These are phyloP conservation scores for Mycteria americana DNA, from an alignment of 2,797 vertebrate genomes.

Conservation along the genomic window DNA sequence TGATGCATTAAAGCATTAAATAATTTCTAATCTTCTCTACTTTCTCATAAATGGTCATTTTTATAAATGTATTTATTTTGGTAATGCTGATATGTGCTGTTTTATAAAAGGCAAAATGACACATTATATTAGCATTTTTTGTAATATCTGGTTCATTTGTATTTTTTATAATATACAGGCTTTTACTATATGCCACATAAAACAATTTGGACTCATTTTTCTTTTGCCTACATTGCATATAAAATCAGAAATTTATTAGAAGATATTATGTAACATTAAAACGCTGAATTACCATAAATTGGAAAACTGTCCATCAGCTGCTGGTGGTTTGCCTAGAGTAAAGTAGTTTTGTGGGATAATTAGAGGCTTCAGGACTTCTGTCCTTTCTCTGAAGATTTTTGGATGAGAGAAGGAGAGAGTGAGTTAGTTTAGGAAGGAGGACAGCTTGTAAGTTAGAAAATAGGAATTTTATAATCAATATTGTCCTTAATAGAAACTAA, in stretches of 20 bases:
- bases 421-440: background rate
- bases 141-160: background rate
- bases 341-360: background rate
- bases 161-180: background rate
- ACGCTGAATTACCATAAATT: background rate
- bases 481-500: conserved; percentile 29
- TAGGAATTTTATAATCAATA: conserved; percentile 3
- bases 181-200: background rate
- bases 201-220: background rate
- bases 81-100: background rate
- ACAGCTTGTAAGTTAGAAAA: background rate
- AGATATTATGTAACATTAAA: background rate
- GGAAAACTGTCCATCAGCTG: background rate
- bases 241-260: background rate
- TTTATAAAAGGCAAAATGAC: conserved; percentile 16
- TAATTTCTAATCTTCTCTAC: conserved; percentile 11
- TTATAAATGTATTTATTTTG: conserved; percentile 47
- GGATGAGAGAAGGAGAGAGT: background rate
- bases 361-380: background rate
- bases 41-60: conserved; percentile 52
- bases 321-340: background rate
- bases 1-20: conserved; percentile 38
- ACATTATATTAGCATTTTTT: background rate
- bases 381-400: background rate
- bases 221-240: background rate